phyloP scores from a whole-genome alignment of 2,113 vertebrate genomes.

The Hucho hucho region DNA sequence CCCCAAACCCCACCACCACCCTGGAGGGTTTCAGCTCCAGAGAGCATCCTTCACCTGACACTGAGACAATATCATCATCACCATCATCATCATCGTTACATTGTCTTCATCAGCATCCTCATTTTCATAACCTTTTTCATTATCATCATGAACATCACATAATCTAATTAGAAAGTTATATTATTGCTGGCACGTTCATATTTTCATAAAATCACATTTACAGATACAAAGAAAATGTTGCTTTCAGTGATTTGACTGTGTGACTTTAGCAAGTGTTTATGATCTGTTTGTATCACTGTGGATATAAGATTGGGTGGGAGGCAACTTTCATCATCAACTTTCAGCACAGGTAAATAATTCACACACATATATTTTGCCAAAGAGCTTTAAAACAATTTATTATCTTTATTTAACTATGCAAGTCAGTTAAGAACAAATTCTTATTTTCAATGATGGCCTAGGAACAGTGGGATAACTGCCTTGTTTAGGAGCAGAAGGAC shows the following conservation, averaged over 20 bases:
- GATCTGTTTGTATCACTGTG: background rate
- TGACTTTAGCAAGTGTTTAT: no score
- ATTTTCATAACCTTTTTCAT: background rate
- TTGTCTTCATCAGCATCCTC: conserved; percentile 3
- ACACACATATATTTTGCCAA: background rate
- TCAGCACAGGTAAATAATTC: background rate
- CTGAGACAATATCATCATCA: conserved; percentile 39
- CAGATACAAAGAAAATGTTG: background rate
- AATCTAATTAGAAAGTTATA: background rate
- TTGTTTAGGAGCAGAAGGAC: no score
- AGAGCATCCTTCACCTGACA: conserved; percentile 73
- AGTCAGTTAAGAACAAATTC: no score
- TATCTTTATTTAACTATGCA: no score
- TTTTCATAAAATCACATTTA: background rate
- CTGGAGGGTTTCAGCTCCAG: conserved; percentile 73
- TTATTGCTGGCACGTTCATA: background rate
- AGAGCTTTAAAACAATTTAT: background rate
- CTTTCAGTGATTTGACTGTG: background rate
- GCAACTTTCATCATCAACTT: background rate
- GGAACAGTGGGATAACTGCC: no score
- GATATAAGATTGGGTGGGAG: background rate
- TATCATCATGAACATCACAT: background rate
- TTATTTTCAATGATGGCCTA: no score
- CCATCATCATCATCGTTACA: background rate
- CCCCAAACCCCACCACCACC: conserved; percentile 76